Base-by-base conservation (phyloP, 1,140 invertebrate genomes). In the Drosophila kikkawai region DNA sequence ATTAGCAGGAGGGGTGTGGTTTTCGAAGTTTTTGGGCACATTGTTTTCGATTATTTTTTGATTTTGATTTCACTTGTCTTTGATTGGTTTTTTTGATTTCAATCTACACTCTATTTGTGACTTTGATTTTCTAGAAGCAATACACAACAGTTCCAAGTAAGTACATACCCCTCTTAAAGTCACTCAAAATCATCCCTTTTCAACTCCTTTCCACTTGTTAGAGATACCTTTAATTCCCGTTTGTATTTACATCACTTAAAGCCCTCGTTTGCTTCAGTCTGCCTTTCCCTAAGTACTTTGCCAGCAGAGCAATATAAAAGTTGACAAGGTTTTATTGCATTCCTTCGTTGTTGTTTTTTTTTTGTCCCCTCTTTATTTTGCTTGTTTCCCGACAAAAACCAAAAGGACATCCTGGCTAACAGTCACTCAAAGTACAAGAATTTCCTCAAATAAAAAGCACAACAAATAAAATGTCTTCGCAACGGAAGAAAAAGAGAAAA, bases 1-100 rank as follows among this genome's bases (percentile, higher is more conserved):
- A 92, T 91, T 59, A 92, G 69, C 51, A 92, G 79, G 42, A 92
- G 13, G 8, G 91, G 91, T 41, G 85, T 88, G 29, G 85, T 86
- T 56, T 91, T 92, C 22, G 82, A 80, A 29, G 82, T 92, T 69
- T 92, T 92, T 9, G 85, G 87, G 50, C 91, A 92, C 91, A 92
- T 56, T 11, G 5, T 92, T 47, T 29, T 61, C 4, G 2, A 11
- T 41, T 55, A 50, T 32, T 48, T 44, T 57, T 44, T 34, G 47
- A 67, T 68, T 55, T 47, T 11, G 2, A 4, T 51, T 36, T 36
- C 17, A 12, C 6, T 67, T 37, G 41, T 2, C 13, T 7, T 32
- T 56, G n/a, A 37, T 65, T 48, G 8, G 29, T 42, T 8, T 44
- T 29, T 53, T 48, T 64, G 17, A 7, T 50, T 36, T 66, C 1